Percentiles rank a stretch among this genome's conserved stretches.
Evolutionary conservation across 2,888 invertebrate species (phyloP).

Genomic region (Campoletis raptor): DNA sequence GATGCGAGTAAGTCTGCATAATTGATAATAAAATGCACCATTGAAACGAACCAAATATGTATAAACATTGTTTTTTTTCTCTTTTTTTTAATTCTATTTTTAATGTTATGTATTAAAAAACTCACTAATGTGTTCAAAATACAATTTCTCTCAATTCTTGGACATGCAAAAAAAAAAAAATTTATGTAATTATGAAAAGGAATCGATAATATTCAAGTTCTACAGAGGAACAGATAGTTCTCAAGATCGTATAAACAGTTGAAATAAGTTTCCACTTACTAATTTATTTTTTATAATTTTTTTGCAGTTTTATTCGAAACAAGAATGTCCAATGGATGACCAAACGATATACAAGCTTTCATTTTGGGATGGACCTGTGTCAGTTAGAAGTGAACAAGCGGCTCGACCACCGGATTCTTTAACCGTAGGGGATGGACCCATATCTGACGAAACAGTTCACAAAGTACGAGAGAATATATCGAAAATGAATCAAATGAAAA

Average conservation of each 20-base stretch:
- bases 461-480: constrained; percentile 81
- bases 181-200: too few species aligned
- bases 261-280: background rate
- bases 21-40: background rate
- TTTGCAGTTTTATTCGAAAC: constrained; percentile 83
- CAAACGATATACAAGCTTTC: constrained; percentile 87
- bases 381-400: constrained; percentile 74
- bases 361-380: constrained; percentile 76
- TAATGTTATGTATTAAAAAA: background rate
- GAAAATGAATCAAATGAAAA: background rate
- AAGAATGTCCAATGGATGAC: constrained; percentile 85
- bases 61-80: background rate
- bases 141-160: background rate
- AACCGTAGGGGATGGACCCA: constrained; percentile 84
- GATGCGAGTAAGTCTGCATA: constrained; percentile 77
- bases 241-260: background rate
- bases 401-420: constrained; percentile 82
- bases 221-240: too few species aligned
- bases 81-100: background rate
- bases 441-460: constrained; percentile 86
- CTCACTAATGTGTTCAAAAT: background rate
- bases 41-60: background rate
- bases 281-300: background rate
- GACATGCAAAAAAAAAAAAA: background rate
- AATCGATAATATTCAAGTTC: too few species aligned